These are phyloP conservation scores for Macrotis lagotis DNA, from an alignment of 2,113 vertebrate species.

Conservation along the genomic window DNA sequence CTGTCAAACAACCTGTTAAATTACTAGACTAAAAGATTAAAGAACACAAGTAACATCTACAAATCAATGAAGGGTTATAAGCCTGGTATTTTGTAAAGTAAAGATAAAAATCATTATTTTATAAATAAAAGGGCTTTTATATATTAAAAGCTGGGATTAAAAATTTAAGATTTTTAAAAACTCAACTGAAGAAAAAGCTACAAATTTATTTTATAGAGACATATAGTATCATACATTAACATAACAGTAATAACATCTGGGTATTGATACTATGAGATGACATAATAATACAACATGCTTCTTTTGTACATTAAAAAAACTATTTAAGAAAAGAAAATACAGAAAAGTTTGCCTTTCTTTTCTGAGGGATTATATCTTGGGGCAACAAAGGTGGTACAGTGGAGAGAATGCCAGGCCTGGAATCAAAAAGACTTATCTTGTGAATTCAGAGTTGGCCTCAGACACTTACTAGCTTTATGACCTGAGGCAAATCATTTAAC, in stretches of 20 bases:
- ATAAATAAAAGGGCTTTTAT: not conserved
- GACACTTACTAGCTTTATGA: not conserved
- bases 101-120: not conserved
- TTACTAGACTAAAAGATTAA: not conserved
- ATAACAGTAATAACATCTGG: not conserved
- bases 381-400: not conserved
- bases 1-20: not conserved
- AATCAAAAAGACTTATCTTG: no score
- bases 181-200: constrained; percentile 34
- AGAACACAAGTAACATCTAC: not conserved
- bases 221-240: not conserved
- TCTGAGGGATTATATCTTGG: not conserved
- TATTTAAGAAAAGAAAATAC: not conserved
- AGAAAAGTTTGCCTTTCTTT: constrained; percentile 31
- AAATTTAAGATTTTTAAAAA: constrained; percentile 25
- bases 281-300: not conserved
- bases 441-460: not conserved
- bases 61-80: not conserved
- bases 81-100: not conserved
- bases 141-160: not conserved
- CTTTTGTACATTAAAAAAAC: constrained; percentile 37
- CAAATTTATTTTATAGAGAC: not conserved
- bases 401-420: not conserved
- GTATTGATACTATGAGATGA: not conserved
- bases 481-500: not conserved